phyloP scores from a whole-genome alignment of 2,888 invertebrate species.

The Eupithecia abbreviata region DNA sequence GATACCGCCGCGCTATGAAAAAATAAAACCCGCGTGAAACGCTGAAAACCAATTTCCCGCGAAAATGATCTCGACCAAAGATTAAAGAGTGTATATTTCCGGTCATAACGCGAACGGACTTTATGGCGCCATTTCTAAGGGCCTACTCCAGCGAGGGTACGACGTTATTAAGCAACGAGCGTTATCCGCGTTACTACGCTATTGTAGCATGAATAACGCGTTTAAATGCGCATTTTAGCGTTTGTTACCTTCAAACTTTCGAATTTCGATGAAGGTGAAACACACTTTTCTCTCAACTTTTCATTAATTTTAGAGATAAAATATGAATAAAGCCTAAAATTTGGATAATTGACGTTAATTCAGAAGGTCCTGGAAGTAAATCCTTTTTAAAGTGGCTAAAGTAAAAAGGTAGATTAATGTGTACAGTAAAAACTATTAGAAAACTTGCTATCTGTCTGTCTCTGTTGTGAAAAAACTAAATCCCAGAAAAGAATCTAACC shows the following conservation, averaged over 20 bases:
- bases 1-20: too few species aligned
- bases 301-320: too few species aligned
- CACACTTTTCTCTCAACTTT: background rate
- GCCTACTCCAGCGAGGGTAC: background rate
- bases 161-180: too few species aligned
- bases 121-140: background rate
- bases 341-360: too few species aligned
- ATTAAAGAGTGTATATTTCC: background rate
- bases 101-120: background rate
- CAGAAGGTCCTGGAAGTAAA: too few species aligned
- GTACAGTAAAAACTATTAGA: too few species aligned
- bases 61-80: constrained; percentile 7
- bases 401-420: background rate
- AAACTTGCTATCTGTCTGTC: too few species aligned
- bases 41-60: constrained; percentile 19
- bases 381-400: background rate
- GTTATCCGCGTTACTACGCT: too few species aligned
- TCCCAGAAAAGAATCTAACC: background rate
- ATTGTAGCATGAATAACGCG: too few species aligned
- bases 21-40: background rate
- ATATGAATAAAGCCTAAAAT: too few species aligned
- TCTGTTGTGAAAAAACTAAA: background rate
- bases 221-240: too few species aligned
- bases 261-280: background rate
- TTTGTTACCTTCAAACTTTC: background rate